Evolutionary conservation across 2,797 vertebrate genomes (phyloP).

Genomic region (Intellagama lesueurii): DNA sequence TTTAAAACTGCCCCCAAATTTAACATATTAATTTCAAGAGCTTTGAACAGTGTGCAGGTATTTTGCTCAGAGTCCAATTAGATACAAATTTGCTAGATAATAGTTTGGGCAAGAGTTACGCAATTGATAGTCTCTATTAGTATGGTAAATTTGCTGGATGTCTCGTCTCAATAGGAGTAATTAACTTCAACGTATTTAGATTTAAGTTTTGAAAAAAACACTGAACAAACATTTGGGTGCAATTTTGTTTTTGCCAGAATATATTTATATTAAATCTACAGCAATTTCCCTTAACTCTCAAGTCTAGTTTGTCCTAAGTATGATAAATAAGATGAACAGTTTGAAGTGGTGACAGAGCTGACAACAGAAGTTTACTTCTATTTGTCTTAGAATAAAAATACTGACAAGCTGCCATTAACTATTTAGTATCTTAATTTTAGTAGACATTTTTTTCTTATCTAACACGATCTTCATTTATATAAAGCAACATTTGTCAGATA

Average conservation of each 20-base stretch:
- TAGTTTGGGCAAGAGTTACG: background rate
- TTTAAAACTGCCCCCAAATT: background rate
- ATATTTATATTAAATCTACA: background rate
- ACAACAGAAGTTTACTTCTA: background rate
- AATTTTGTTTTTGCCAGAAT: background rate
- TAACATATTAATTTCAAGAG: background rate
- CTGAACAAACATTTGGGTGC: background rate
- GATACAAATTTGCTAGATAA: background rate
- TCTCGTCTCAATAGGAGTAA: too few species aligned
- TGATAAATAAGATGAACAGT: background rate
- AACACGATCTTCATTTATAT: rapidly evolving
- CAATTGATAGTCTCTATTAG: too few species aligned
- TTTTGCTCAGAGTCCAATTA: background rate
- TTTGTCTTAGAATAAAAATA: background rate
- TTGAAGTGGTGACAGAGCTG: slow-evolving; percentile 6
- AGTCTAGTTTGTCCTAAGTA: background rate
- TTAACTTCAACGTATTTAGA: background rate
- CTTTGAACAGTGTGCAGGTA: background rate
- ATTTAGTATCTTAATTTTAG: background rate
- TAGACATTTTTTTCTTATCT: background rate
- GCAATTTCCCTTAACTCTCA: background rate
- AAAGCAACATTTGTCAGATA: background rate
- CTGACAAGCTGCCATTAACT: background rate
- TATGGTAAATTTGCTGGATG: background rate
- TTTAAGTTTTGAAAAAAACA: background rate